Evolutionary conservation across 37 sponge, comb jelly and placozoan genomes (phyloP).

Genomic region (Halisarca cf. caerulea): DNA sequence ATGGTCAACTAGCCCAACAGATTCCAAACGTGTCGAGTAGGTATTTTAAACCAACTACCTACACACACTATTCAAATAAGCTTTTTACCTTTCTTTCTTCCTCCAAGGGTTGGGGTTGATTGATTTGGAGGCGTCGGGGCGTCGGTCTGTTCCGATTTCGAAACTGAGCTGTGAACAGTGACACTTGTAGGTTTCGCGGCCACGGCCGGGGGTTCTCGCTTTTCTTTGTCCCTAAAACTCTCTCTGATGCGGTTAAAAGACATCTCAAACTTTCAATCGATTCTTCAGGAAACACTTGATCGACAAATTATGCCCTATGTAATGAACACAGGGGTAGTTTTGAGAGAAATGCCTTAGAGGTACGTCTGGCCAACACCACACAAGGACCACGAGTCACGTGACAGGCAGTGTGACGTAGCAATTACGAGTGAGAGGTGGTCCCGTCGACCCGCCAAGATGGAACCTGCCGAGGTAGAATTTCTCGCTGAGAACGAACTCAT

Average conservation of each 20-base stretch:
- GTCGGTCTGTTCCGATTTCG: conserved; percentile 1
- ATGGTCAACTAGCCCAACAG: background rate
- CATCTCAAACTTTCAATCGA: background rate
- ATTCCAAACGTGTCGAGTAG: background rate
- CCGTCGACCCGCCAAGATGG: conserved; percentile 64
- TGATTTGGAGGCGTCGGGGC: background rate
- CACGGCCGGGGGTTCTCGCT: background rate
- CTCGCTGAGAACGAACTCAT: conserved; percentile 87
- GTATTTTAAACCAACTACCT: background rate
- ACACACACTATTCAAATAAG: too few relatives aligned
- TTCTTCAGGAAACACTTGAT: background rate
- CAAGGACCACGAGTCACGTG: background rate
- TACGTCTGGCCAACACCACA: background rate
- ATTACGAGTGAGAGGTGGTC: background rate
- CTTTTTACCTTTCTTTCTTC: background rate
- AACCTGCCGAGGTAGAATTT: conserved; percentile 91
- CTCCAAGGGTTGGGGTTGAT: background rate
- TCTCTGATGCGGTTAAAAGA: background rate
- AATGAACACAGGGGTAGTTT: too few relatives aligned
- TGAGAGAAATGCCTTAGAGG: background rate
- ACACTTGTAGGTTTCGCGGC: conserved; percentile 29
- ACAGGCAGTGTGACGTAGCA: background rate
- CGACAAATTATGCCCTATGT: too few relatives aligned
- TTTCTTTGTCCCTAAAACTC: conserved; percentile 7
- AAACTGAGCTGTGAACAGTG: conserved; percentile 19